Percentiles rank a stretch among this genome's conserved stretches.
phyloP scores from a whole-genome alignment of 2,113 vertebrate species.

The Hirundichthys speculiger region DNA sequence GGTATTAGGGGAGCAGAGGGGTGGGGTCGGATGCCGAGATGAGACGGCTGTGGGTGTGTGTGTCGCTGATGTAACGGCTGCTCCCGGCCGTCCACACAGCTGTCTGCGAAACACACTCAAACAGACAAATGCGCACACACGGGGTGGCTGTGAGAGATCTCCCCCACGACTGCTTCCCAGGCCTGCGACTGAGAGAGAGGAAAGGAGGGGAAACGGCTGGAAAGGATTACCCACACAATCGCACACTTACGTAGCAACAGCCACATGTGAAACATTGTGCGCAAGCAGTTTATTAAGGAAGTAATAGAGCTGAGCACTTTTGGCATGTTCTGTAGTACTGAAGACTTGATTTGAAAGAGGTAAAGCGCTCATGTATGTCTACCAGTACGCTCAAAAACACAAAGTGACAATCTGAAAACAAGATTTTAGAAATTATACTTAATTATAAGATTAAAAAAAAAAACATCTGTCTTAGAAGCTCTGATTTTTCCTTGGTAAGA shows the following conservation, averaged over 20 bases:
- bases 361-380: not conserved
- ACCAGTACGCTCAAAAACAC: not conserved
- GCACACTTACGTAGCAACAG: constrained; percentile 42
- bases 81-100: constrained; percentile 77
- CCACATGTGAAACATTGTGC: constrained; percentile 25
- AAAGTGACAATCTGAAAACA: not conserved
- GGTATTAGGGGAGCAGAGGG: constrained; percentile 21
- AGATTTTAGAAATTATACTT: not conserved
- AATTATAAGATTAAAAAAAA: not conserved
- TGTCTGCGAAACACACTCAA: constrained; percentile 68
- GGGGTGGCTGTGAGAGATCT: constrained; percentile 70
- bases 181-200: constrained; percentile 57
- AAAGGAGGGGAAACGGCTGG: constrained; percentile 64
- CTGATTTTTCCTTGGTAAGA: not conserved
- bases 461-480: not conserved
- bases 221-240: constrained; percentile 70
- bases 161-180: constrained; percentile 79
- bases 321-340: not conserved
- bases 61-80: constrained; percentile 75
- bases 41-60: constrained; percentile 40
- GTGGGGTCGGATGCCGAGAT: constrained; percentile 30
- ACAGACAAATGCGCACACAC: constrained; percentile 44
- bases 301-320: not conserved
- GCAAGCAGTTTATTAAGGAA: not conserved
- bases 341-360: not conserved